phyloP scores from a whole-genome alignment of 1,140 invertebrate species.

The Sminthurides bifidus region DNA sequence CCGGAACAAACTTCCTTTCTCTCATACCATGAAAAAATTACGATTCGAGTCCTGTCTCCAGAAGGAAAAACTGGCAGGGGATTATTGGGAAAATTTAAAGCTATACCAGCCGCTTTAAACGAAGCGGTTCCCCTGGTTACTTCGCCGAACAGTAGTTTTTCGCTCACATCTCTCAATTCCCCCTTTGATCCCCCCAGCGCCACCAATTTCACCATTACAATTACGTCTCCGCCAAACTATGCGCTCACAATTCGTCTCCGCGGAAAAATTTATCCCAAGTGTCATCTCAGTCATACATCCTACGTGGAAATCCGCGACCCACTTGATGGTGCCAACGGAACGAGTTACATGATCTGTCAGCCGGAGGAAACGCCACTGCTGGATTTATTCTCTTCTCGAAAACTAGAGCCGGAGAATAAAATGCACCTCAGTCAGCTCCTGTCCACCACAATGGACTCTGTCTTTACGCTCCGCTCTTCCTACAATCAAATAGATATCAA shows the following conservation, averaged over 20 bases:
- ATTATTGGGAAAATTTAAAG: constrained; percentile 27
- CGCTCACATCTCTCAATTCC: constrained; percentile 41
- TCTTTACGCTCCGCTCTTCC: constrained; percentile 31
- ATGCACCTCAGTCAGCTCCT: constrained; percentile 3
- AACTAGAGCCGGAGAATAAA: constrained; percentile 14
- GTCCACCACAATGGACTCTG: constrained; percentile 12
- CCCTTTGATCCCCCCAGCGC: constrained; percentile 41
- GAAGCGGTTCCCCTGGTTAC: constrained; percentile 20
- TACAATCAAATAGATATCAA: constrained; percentile 33
- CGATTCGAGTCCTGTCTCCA: constrained; percentile 39
- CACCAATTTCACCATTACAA: constrained; percentile 42
- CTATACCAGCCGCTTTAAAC: constrained; percentile 14
- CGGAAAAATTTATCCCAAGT: constrained; percentile 15
- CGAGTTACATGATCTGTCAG: constrained; percentile 50
- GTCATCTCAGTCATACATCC: constrained; percentile 33
- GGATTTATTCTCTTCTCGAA: constrained; percentile 28
- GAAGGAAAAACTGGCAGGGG: constrained; percentile 22
- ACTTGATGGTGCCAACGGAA: constrained; percentile 48
- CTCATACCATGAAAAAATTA: constrained; percentile 45
- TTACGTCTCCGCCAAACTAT: constrained; percentile 46
- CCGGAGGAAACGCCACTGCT: constrained; percentile 26
- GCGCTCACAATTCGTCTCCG: constrained; percentile 36
- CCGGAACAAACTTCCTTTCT: constrained; percentile 40
- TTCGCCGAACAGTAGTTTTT: constrained; percentile 16
- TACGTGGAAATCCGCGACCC: constrained; percentile 49